Evolutionary conservation across 2,888 invertebrate genomes (phyloP), one percentile per base, ranked within the genome.

Genomic region (Ethmia dodecea): DNA sequence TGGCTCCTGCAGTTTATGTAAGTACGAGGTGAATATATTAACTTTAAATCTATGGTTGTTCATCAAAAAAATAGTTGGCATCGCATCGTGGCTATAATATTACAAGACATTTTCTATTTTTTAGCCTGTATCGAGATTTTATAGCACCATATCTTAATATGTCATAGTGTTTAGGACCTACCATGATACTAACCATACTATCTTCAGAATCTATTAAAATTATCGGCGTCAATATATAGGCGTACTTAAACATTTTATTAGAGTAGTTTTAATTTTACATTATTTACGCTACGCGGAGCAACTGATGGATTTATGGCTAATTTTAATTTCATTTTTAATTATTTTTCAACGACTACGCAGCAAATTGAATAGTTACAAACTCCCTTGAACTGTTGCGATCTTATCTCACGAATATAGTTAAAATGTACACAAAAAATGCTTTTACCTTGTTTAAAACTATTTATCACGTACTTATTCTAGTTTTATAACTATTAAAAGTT

Each of bases 281-380:
- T 70, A 68, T 72, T 71, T 72, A 70, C 69, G 61, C 66, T 60
- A 71, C 77, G 79, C 75, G 78, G 68, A 60, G 68, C 64, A 35
- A 32, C 51, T 71, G 79, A 80, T 60, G 80, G 75, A 83, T 83
- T 83, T 84, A 83, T 75, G 72, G 63, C 56, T 52, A 52, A 64
- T 70, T 79, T 73, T 80, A 84, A 84, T 83, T 81, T 73, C 69
- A 60, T 81, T 84, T 83, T 81, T 77, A 81, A 83, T 83, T 84
- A 79, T 80, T 80, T 78, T 75, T 66, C 71, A 73, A 77, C 80
- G 66, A 68, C 59, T 52, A 48, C 63, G 67, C 66, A 69, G 72
- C 72, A 76, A 83, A 81, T 81, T 80, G 78, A 83, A 83, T 31
- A 34, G 9, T 8, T 4, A n/a, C 61, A 55, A 46, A 30, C 55